A percentile compares a stretch with the other conserved stretches of the same genome.
These are phyloP conservation scores for Xenus cinereus DNA, from an alignment of 2,113 vertebrate species.

Conservation along the genomic window DNA sequence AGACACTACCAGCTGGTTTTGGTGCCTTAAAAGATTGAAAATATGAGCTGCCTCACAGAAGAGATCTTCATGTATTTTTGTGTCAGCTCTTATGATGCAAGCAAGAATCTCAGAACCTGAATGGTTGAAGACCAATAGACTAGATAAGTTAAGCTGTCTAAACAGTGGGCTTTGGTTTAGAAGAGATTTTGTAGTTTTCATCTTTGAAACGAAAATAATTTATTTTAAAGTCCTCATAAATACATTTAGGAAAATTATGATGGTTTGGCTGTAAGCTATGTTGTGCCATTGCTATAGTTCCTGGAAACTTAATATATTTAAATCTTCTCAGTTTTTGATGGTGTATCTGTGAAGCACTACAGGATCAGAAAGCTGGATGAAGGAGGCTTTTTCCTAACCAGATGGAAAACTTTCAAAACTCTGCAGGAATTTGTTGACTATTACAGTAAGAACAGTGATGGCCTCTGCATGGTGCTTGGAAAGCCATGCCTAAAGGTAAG, in stretches of 20 bases:
- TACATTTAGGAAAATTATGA: background rate
- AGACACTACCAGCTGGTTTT: background rate
- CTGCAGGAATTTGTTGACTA: constrained; percentile 81
- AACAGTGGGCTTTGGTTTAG: background rate
- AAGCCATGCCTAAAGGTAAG: constrained; percentile 89
- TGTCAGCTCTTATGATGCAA: background rate
- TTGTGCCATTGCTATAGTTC: background rate
- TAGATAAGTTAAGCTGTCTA: background rate
- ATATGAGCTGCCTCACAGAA: background rate
- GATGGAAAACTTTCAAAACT: constrained; percentile 72
- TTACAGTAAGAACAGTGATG: constrained; percentile 77
- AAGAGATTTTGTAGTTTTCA: background rate
- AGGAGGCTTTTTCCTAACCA: constrained; percentile 79
- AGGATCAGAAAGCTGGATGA: constrained; percentile 78
- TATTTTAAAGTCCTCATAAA: background rate
- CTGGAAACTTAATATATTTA: background rate
- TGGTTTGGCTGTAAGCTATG: background rate
- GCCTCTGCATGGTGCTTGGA: constrained; percentile 82
- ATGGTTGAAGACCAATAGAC: background rate
- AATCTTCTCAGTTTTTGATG: constrained; percentile 82
- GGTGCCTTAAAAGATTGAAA: background rate
- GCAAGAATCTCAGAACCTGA: background rate
- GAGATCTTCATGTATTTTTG: background rate
- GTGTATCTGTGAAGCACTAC: constrained; percentile 87
- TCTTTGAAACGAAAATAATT: background rate